These are phyloP conservation scores for Megastigmus dorsalis DNA, from an alignment of 2,888 invertebrate species.

Conservation along the genomic window DNA sequence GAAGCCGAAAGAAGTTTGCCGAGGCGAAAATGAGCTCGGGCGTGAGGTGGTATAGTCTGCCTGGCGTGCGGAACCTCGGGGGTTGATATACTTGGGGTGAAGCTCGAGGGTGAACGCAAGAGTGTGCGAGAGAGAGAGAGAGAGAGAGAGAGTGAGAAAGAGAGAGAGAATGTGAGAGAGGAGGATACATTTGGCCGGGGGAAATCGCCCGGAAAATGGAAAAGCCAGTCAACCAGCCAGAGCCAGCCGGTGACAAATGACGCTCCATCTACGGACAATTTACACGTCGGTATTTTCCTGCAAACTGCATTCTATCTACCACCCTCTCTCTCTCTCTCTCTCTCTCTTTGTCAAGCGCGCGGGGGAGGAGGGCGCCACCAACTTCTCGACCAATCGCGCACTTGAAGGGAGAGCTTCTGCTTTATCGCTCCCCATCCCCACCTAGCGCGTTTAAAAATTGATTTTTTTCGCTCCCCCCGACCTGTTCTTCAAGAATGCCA, in stretches of 20 bases:
- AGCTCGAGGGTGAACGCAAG: no score
- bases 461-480: no score
- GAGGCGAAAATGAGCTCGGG: constrained; percentile 27
- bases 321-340: background rate
- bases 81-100: no score
- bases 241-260: constrained; percentile 70
- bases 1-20: constrained; percentile 19
- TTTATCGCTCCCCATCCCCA: no score
- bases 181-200: constrained; percentile 48
- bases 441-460: no score
- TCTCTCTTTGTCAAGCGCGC: no score
- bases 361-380: no score
- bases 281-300: constrained; percentile 50
- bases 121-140: no score
- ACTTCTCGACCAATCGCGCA: no score
- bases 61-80: no score
- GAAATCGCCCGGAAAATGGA: constrained; percentile 74
- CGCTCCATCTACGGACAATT: constrained; percentile 50
- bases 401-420: no score
- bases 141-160: background rate
- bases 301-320: constrained; percentile 10
- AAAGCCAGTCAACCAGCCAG: constrained; percentile 69
- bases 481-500: no score
- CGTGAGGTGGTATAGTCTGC: background rate
- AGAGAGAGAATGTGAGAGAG: background rate